Evolutionary conservation across 2,797 vertebrate species (phyloP), one percentile per base, ranked within the genome.

Genomic region (Dallia pectoralis): DNA sequence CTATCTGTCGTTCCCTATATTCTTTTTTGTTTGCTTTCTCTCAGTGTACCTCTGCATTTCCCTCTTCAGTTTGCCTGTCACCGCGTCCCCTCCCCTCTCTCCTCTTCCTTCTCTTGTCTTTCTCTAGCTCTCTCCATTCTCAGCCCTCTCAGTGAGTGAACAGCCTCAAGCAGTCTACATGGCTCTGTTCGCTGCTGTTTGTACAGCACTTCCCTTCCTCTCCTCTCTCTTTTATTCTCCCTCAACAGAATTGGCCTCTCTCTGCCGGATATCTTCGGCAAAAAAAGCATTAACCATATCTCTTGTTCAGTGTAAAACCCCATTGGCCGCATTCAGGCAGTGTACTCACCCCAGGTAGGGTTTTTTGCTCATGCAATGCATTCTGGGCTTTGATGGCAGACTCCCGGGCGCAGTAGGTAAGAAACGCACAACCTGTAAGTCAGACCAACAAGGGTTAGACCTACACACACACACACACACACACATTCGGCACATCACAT

Each of bases 341-440:
- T 33, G 16, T 32, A 92, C 93, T 94, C 86, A 94, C 93, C 92
- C 93, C 93, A n/a, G 93, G 93, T 82, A 94, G 79, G 40, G 93
- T 94, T 87, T 94, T 94, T 89, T 94, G 93, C 0, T 94, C 93
- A n/a, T 94, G 93, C 66, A 94, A 89, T 0, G 93, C 93, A 7
- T 91, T 94, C 91, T 94, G 93, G 74, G 93, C 93, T 87, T 94
- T 94, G 91, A 94, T 93, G 77, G 93, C 93, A 0, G 93, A 94
- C 71, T 94, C 93, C 85, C 93, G 87, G 89, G 93, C 93, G 71
- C 93, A 94, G 86, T 94, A 94, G 0, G 93, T 94, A 74, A 94
- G 93, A 84, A 94, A 94, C n/a, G 25, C 0, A 93, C 93, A 80
- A 32, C 62, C 62, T 64, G 62, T 32, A 29, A 64, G 30, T 32